phyloP scores from a whole-genome alignment of 2,113 vertebrate genomes.

The Melospiza georgiana region DNA sequence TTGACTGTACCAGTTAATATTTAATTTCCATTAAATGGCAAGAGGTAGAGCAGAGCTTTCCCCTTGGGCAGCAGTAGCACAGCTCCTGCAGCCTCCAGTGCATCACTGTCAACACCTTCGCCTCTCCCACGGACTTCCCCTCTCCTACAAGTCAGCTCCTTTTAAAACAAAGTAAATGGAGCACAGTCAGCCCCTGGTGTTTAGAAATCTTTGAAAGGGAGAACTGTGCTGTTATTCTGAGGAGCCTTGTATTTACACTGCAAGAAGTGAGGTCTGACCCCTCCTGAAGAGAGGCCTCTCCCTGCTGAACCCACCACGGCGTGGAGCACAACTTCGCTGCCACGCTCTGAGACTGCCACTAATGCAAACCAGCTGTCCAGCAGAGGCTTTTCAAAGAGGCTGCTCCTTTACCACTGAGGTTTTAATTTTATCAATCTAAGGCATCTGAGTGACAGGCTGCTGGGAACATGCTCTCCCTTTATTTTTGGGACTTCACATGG shows the following conservation, averaged over 20 bases:
- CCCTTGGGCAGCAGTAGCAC: constrained; percentile 7
- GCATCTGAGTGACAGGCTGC: constrained; percentile 12
- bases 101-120: constrained; percentile 1
- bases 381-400: constrained; percentile 35
- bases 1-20: neutral
- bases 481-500: neutral
- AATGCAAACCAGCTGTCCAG: constrained; percentile 79
- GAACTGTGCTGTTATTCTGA: constrained; percentile 42
- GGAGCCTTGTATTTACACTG: constrained; percentile 73
- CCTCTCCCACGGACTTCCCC: neutral
- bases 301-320: constrained; percentile 35
- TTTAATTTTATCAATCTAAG: constrained; percentile 65
- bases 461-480: neutral
- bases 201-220: constrained; percentile 71
- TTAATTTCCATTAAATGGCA: neutral
- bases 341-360: constrained; percentile 68
- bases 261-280: constrained; percentile 72
- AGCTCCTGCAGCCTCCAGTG: neutral
- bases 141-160: neutral
- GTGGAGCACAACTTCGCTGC: constrained; percentile 50
- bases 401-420: constrained; percentile 50
- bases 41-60: neutral
- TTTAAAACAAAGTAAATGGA: constrained; percentile 75
- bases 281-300: constrained; percentile 70
- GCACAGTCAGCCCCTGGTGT: constrained; percentile 52